These are phyloP conservation scores for Exocentrus adspersus DNA, from an alignment of 2,888 invertebrate genomes.

Conservation along the genomic window DNA sequence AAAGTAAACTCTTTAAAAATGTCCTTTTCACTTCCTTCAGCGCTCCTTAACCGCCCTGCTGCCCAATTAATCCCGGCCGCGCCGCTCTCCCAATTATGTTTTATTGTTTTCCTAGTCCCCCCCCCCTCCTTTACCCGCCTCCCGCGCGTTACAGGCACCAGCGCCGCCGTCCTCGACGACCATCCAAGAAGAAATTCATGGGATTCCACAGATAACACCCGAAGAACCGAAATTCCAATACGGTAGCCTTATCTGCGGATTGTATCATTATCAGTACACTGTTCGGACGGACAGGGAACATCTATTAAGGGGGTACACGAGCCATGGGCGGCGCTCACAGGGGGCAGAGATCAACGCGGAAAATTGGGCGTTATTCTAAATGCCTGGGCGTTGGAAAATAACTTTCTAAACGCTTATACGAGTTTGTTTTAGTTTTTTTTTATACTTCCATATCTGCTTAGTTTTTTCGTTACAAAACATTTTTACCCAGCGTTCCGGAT, in stretches of 20 bases:
- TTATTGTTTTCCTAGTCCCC: slow-evolving; percentile 6
- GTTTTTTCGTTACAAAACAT: too few species aligned
- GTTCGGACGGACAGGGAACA: slow-evolving; percentile 55
- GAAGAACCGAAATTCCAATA: slow-evolving; percentile 44
- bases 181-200: slow-evolving; percentile 32
- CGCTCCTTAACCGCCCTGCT: background rate
- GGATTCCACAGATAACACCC: slow-evolving; percentile 44
- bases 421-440: too few species aligned
- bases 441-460: too few species aligned
- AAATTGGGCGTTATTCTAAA: too few species aligned
- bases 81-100: slow-evolving; percentile 22
- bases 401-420: too few species aligned
- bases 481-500: too few species aligned
- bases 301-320: slow-evolving; percentile 52
- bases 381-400: too few species aligned
- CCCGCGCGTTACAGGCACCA: too few species aligned
- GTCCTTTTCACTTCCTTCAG: background rate
- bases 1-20: background rate
- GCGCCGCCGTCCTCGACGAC: background rate
- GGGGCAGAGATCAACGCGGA: too few species aligned
- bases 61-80: slow-evolving; percentile 7
- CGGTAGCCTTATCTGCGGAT: slow-evolving; percentile 52
- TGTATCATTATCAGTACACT: slow-evolving; percentile 54
- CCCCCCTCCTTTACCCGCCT: too few species aligned
- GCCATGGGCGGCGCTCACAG: too few species aligned